phyloP scores from a whole-genome alignment of 2,888 invertebrate species.

The Microctonus hyperodae region DNA sequence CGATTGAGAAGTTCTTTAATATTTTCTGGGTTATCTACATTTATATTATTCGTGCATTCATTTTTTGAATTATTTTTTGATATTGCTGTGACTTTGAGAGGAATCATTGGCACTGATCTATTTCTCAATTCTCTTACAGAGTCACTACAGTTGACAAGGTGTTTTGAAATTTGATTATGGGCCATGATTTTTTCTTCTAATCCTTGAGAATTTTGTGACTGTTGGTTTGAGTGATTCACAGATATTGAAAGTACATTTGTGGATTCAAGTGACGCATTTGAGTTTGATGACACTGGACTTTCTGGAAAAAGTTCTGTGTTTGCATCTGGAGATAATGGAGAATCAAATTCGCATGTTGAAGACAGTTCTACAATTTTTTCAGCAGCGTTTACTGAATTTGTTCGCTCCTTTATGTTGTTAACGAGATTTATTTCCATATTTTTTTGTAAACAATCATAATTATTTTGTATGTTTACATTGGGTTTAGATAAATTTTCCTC shows the following conservation, averaged over 20 bases:
- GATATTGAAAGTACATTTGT: background rate
- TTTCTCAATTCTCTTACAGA: constrained; percentile 35
- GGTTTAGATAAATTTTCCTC: background rate
- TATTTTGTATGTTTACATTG: background rate
- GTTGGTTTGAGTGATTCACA: background rate
- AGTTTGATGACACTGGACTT: background rate
- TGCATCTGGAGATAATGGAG: constrained; percentile 3
- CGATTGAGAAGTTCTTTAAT: constrained; percentile 27
- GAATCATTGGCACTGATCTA: constrained; percentile 30
- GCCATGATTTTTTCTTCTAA: too few relatives aligned
- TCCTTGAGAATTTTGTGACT: background rate
- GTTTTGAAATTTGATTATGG: background rate
- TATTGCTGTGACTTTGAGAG: background rate
- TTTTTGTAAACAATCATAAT: background rate
- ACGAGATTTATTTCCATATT: background rate
- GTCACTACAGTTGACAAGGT: background rate
- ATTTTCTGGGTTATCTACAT: constrained; percentile 1
- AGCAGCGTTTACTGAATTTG: background rate
- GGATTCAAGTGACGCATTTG: background rate
- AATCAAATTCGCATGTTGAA: background rate
- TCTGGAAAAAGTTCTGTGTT: background rate
- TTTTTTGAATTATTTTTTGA: background rate
- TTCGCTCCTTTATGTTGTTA: background rate
- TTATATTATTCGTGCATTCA: background rate
- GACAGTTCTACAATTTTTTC: background rate